phyloP scores from a whole-genome alignment of 2,113 vertebrate genomes.

The Tetrao urogallus region DNA sequence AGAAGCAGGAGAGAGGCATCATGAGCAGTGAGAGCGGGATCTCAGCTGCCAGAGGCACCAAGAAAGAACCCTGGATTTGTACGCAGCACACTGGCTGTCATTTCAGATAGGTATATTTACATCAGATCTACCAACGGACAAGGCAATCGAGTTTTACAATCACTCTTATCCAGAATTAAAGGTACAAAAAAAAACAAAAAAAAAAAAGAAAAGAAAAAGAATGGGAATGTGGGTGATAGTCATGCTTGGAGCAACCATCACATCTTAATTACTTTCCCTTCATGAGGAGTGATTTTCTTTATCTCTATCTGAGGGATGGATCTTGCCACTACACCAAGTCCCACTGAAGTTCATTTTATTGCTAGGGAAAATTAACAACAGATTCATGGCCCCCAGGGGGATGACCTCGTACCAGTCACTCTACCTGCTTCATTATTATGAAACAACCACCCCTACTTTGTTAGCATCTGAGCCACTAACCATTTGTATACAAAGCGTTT shows the following conservation, averaged over 20 bases:
- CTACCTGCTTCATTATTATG: not conserved
- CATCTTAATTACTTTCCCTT: not conserved
- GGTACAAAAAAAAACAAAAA: too few species aligned
- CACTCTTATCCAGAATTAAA: not conserved
- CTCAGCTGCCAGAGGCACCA: not conserved
- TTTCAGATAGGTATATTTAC: not conserved
- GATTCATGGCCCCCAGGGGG: not conserved
- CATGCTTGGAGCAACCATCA: not conserved
- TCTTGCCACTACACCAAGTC: not conserved
- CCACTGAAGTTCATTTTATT: not conserved
- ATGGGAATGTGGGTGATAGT: rapidly evolving
- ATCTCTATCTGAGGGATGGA: not conserved
- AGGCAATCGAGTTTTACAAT: constrained; percentile 15
- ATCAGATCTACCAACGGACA: not conserved
- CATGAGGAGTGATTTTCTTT: not conserved
- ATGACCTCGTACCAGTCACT: not conserved
- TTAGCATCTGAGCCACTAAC: constrained; percentile 12
- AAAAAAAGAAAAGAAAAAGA: not conserved
- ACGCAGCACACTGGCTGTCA: not conserved
- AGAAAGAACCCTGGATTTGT: not conserved
- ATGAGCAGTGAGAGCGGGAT: not conserved
- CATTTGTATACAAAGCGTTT: constrained; percentile 37
- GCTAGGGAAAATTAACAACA: constrained; percentile 1
- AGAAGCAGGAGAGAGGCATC: not conserved
- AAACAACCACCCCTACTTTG: constrained; percentile 34